Percentiles rank a stretch among this genome's conserved stretches.
phyloP scores from a whole-genome alignment of 2,113 vertebrate genomes.

The Oncorhynchus mykiss region DNA sequence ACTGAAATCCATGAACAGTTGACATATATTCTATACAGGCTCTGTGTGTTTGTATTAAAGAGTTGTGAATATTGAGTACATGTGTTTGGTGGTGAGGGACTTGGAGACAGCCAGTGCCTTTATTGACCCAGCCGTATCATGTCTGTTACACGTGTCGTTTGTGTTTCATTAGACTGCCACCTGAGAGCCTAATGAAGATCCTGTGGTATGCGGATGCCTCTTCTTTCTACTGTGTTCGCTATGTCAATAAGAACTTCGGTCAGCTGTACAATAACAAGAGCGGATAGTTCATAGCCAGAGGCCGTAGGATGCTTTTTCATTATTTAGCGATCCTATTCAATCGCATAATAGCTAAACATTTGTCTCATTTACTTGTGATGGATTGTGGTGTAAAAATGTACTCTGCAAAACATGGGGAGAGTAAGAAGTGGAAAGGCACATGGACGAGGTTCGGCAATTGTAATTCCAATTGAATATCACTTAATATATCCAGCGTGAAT shows the following conservation, averaged over 20 bases:
- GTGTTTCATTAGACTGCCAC: constrained; percentile 76
- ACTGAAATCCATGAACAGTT: no score
- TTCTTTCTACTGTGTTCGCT: constrained; percentile 75
- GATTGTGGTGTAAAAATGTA: constrained; percentile 81
- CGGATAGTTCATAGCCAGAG: constrained; percentile 36
- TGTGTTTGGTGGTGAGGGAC: no score
- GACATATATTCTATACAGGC: no score
- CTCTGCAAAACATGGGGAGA: constrained; percentile 53
- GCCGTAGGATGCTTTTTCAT: no score
- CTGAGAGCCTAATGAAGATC: constrained; percentile 82
- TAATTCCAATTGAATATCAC: no score
- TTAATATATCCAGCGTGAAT: no score
- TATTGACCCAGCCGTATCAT: neutral
- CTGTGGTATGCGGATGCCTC: constrained; percentile 81
- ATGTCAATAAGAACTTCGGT: constrained; percentile 79
- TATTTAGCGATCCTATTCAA: neutral
- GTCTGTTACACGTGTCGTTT: constrained; percentile 15
- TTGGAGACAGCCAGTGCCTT: neutral
- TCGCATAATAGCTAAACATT: neutral
- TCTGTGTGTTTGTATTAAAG: no score
- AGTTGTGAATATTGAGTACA: no score
- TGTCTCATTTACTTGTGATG: constrained; percentile 57
- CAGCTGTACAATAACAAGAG: constrained; percentile 83
- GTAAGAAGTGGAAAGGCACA: constrained; percentile 44
- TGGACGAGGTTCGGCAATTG: constrained; percentile 34